These are phyloP conservation scores for Ceratina japonica DNA, from an alignment of 1,140 invertebrate species.

Conservation along the genomic window DNA sequence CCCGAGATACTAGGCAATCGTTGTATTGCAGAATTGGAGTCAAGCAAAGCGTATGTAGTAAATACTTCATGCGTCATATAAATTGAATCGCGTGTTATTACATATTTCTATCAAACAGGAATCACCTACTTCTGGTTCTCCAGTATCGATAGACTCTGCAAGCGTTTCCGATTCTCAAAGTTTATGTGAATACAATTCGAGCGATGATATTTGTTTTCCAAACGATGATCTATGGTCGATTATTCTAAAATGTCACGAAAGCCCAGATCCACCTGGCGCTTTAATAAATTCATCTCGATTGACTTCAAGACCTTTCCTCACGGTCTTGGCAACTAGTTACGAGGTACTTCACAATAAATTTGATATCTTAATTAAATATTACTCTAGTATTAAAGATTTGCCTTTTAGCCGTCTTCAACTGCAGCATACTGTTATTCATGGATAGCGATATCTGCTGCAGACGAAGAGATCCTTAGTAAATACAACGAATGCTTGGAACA, in stretches of 20 bases:
- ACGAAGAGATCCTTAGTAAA: conserved; percentile 72
- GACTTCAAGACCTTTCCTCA: conserved; percentile 81
- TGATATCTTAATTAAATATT: neutral
- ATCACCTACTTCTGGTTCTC: conserved; percentile 40
- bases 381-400: conserved; percentile 4
- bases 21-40: conserved; percentile 50
- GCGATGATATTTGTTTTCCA: conserved; percentile 22
- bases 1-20: conserved; percentile 47
- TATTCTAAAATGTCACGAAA: conserved; percentile 83
- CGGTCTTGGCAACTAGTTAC: conserved; percentile 84
- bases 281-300: conserved; percentile 81
- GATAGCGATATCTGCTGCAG: conserved; percentile 78
- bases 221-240: conserved; percentile 81
- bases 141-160: conserved; percentile 9
- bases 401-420: conserved; percentile 82
- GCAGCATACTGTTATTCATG: conserved; percentile 83
- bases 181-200: conserved; percentile 5
- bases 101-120: conserved; percentile 36
- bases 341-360: conserved; percentile 77
- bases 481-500: conserved; percentile 73
- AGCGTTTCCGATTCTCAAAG: conserved; percentile 22
- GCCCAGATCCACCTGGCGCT: conserved; percentile 83
- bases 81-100: neutral
- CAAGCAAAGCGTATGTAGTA: conserved; percentile 47
- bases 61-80: neutral